Evolutionary conservation across 2,888 invertebrate species (phyloP), one percentile per base, ranked within the genome.

Genomic region (Masnerella sp.): DNA sequence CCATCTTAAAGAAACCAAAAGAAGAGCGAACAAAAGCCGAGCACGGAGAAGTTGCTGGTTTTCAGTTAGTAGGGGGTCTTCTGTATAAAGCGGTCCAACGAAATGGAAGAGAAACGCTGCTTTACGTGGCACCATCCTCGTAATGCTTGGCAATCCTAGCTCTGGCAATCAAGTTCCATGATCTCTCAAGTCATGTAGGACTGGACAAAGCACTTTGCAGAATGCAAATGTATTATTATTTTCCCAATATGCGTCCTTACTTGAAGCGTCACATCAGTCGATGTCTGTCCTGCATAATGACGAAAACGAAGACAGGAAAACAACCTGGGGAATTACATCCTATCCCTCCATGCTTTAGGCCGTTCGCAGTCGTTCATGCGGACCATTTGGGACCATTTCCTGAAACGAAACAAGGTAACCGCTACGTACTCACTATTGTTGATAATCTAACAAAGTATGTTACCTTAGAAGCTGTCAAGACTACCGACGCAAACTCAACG

Each of bases 261-360:
- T 20, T 77, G 0, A 34, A 64, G 25, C 11, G 42, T 0, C 76
- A 78, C 36, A 74, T 80, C 12, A 4, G 1, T 5, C 17, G 38
- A 1, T 81, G 81, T 49, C 9, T 81, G 1, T 70, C 78, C 7
- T 82, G 80, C 61, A 64, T 76, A 2, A n/a, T 78, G 14, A 68
- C 38, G 7, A 80, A 80, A 52, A 25, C 58, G 32, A 45, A 7
- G 78, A 79, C 2, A 62, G 64, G n/a, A 64, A 69, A 49, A 54
- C 43, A 5, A 15, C 14, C 15, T 15, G 78, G 79, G 5, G 56
- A 68, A 5, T 43, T 81, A 2, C 77, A 80, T 28, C 79, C 79
- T 12, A 78, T 80, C 20, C 75, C 77, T 0, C 71, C 75, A 0
- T 79, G 76, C 8, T 28, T 5, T 5, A 34, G 77, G 34, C 80